Evolutionary conservation across 2,888 invertebrate species (phyloP).

Genomic region (Aleiodes alternator): DNA sequence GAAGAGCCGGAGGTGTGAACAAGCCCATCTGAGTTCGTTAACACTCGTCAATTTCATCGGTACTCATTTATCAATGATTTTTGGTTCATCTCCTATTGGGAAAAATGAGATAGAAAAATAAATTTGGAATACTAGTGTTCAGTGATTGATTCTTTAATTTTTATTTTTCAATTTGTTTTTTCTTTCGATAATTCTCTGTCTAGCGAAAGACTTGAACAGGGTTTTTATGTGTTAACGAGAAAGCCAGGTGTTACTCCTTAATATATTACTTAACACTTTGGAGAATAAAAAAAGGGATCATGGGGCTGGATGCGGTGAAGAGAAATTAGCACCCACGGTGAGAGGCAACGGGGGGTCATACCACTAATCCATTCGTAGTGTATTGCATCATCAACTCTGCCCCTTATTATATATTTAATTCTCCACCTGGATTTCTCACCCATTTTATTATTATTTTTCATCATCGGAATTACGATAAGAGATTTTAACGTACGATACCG

Average conservation of each 20-base stretch:
- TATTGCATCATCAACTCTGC: constrained; percentile 35
- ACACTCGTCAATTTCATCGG: constrained; percentile 35
- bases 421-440: constrained; percentile 39
- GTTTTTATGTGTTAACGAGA: constrained; percentile 51
- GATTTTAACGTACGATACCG: constrained; percentile 24
- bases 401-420: constrained; percentile 40
- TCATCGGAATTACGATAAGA: constrained; percentile 40
- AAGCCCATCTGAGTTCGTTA: constrained; percentile 70
- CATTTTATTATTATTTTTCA: constrained; percentile 16
- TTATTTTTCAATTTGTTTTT: neutral
- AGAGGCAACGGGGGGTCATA: constrained; percentile 13
- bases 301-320: constrained; percentile 37
- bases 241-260: constrained; percentile 69
- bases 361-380: constrained; percentile 27
- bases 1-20: constrained; percentile 71
- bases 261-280: constrained; percentile 70
- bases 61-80: constrained; percentile 22
- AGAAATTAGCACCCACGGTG: constrained; percentile 39
- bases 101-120: neutral
- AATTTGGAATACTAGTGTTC: neutral
- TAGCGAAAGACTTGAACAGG: neutral
- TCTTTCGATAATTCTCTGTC: neutral
- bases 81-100: no score
- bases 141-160: neutral
- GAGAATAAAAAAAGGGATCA: constrained; percentile 46